Evolutionary conservation across 2,888 invertebrate genomes (phyloP).

Genomic region (Latrodectus hesperus): DNA sequence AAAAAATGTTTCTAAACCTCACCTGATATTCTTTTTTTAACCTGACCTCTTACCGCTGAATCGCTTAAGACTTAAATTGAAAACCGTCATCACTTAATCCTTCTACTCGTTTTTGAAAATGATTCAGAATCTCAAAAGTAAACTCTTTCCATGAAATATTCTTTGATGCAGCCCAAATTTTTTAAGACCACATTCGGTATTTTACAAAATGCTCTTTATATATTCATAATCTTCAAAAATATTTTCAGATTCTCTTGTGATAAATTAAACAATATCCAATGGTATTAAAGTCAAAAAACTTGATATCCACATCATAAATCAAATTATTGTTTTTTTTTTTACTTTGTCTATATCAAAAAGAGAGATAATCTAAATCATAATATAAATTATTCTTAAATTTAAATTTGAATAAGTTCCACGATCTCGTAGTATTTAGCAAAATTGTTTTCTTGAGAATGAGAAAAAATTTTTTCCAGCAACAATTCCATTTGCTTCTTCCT

Average conservation of each 20-base stretch:
- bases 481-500: too few species aligned
- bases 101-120: neutral
- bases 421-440: too few species aligned
- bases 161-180: neutral
- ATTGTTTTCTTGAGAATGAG: too few species aligned
- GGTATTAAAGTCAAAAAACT: neutral
- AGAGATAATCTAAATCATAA: neutral
- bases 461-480: too few species aligned
- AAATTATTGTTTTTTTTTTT: neutral
- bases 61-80: neutral
- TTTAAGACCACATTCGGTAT: neutral
- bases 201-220: neutral
- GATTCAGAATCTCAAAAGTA: neutral
- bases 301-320: too few species aligned
- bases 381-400: too few species aligned
- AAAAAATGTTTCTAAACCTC: neutral
- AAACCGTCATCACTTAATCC: neutral
- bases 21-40: neutral
- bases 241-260: neutral
- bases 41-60: neutral
- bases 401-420: too few species aligned
- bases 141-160: neutral
- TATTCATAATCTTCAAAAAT: neutral
- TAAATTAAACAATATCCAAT: neutral
- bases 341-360: neutral